phyloP scores from a whole-genome alignment of 2,888 invertebrate genomes.

The Chaetogeoica ovagalla region DNA sequence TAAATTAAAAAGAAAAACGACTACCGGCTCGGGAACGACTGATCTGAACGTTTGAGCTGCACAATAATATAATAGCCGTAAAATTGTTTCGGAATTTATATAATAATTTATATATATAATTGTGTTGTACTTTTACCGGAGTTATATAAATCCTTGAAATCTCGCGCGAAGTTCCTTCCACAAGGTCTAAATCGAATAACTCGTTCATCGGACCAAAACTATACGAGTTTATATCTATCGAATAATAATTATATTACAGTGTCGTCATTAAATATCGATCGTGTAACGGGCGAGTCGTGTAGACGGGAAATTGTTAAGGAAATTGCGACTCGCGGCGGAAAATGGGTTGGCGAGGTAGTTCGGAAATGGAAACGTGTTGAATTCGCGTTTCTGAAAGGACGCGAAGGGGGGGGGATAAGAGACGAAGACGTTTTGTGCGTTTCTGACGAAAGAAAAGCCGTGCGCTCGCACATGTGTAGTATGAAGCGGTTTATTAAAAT shows the following conservation, averaged over 20 bases:
- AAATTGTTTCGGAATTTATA: too few species aligned
- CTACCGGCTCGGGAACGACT: too few species aligned
- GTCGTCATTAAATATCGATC: constrained; percentile 27
- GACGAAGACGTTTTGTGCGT: constrained; percentile 40
- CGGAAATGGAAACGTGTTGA: constrained; percentile 53
- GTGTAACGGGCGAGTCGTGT: constrained; percentile 2
- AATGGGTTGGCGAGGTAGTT: constrained; percentile 36
- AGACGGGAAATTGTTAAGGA: constrained; percentile 49
- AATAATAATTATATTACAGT: background rate
- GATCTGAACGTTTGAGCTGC: too few species aligned
- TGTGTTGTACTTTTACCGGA: too few species aligned
- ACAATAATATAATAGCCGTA: too few species aligned
- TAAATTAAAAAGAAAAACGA: too few species aligned
- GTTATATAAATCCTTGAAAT: too few species aligned
- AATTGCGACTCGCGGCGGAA: constrained; percentile 46
- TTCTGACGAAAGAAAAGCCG: constrained; percentile 31
- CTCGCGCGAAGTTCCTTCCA: too few species aligned
- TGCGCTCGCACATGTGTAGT: too few species aligned
- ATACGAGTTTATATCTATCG: background rate
- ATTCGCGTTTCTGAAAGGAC: constrained; percentile 15
- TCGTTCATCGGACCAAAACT: background rate
- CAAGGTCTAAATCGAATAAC: too few species aligned
- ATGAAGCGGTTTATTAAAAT: constrained; percentile 18
- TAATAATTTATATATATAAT: too few species aligned
- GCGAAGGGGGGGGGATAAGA: too few species aligned